phyloP scores from a whole-genome alignment of 2,888 invertebrate species.

The Macaria liturata region DNA sequence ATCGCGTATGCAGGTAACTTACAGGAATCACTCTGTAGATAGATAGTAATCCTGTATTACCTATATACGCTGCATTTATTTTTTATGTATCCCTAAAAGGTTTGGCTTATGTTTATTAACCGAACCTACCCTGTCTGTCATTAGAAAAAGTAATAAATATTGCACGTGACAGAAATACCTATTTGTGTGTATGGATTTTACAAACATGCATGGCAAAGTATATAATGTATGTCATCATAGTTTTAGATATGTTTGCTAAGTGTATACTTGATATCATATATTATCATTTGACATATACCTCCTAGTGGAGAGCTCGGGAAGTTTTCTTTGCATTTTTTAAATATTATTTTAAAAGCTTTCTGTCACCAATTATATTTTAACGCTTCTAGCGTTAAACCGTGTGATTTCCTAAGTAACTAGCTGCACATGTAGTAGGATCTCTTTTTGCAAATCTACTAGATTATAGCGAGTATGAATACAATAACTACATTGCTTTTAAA shows the following conservation, averaged over 20 bases:
- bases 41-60: conserved; percentile 12
- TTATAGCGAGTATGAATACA: conserved; percentile 16
- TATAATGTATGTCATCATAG: conserved; percentile 48
- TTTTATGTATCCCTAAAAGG: conserved; percentile 21
- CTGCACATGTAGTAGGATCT: conserved; percentile 48
- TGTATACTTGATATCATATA: conserved; percentile 41
- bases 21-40: conserved; percentile 4
- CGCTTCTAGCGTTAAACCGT: conserved; percentile 50
- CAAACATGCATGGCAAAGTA: conserved; percentile 60
- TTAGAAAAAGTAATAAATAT: conserved; percentile 18
- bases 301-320: conserved; percentile 83
- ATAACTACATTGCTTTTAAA: conserved; percentile 34
- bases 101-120: conserved; percentile 16
- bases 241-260: conserved; percentile 40
- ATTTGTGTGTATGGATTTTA: conserved; percentile 53
- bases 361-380: conserved; percentile 61
- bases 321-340: conserved; percentile 57
- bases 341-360: conserved; percentile 63
- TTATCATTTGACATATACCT: conserved; percentile 63
- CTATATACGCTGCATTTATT: conserved; percentile 24
- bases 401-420: conserved; percentile 38
- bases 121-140: conserved; percentile 17
- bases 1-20: conserved; percentile 28
- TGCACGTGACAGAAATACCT: conserved; percentile 73
- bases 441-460: conserved; percentile 17